Evolutionary conservation across 2,888 invertebrate species (phyloP).

Genomic region (Gymnoscelis rufifasciata): DNA sequence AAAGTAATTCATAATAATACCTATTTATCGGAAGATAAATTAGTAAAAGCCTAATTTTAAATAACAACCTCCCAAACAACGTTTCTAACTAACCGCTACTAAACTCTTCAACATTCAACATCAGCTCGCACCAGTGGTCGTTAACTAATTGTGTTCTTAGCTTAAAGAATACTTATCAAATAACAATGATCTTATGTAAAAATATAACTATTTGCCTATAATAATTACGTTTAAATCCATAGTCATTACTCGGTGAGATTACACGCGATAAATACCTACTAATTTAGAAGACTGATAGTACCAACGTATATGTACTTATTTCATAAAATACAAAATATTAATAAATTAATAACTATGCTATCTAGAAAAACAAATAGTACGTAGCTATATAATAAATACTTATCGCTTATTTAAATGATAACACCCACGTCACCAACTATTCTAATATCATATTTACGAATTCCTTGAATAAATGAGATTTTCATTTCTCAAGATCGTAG

Average conservation of each 20-base stretch:
- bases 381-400: conserved; percentile 16
- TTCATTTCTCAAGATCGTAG: conserved; percentile 2
- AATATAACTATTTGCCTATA: conserved; percentile 58
- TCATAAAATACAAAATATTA: conserved; percentile 13
- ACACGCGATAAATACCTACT: conserved; percentile 16
- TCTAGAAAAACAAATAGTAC: conserved; percentile 22
- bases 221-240: conserved; percentile 16
- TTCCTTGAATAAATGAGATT: not conserved
- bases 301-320: conserved; percentile 20
- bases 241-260: conserved; percentile 23
- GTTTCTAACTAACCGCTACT: conserved; percentile 65
- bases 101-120: conserved; percentile 77
- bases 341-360: conserved; percentile 25
- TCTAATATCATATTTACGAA: not conserved
- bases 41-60: conserved; percentile 42
- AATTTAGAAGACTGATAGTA: conserved; percentile 19
- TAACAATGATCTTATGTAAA: conserved; percentile 68
- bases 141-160: conserved; percentile 54
- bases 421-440: conserved; percentile 4
- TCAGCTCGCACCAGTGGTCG: conserved; percentile 75
- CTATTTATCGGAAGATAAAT: conserved; percentile 47
- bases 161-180: conserved; percentile 47
- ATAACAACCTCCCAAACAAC: conserved; percentile 72
- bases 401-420: conserved; percentile 16
- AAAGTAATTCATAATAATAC: conserved; percentile 37